Percentiles rank a stretch among this genome's conserved stretches.
Conservation (phyloP, 2,888 invertebrate genomes). For the Temnothorax unifasciatus region DNA sequence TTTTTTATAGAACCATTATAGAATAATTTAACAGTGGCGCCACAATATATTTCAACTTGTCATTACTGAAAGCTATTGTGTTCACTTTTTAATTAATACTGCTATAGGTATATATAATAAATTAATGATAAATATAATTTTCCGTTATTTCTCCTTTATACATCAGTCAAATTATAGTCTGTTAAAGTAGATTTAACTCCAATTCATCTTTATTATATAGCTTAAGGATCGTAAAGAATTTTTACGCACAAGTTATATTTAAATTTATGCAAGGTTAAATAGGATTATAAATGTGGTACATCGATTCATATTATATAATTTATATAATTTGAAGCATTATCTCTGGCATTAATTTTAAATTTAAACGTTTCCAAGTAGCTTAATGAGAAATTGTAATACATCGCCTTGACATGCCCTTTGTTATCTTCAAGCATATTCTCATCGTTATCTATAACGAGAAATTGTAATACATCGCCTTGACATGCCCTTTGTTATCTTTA, state of each 20-base stretch:
- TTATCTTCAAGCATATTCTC: slow-evolving; percentile 4
- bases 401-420: background rate
- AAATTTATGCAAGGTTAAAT: slow-evolving; percentile 16
- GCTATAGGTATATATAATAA: background rate
- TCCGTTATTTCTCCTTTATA: slow-evolving; percentile 14
- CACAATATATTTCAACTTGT: slow-evolving; percentile 1
- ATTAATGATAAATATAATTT: background rate
- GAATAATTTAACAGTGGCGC: background rate
- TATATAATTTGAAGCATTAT: background rate
- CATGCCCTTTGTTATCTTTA: background rate
- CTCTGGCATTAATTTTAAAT: background rate
- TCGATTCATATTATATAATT: slow-evolving; percentile 19
- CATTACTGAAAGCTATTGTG: slow-evolving; percentile 5
- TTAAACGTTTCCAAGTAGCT: background rate
- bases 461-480: background rate
- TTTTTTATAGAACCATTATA: slow-evolving; percentile 5
- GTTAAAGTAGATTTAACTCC: background rate
- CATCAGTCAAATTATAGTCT: background rate
- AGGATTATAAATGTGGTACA: background rate
- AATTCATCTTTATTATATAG: slow-evolving; percentile 8
- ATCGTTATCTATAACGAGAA: background rate
- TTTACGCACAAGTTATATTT: background rate
- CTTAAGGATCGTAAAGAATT: slow-evolving; percentile 12
- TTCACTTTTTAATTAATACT: slow-evolving; percentile 5
- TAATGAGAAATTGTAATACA: background rate